Conservation (phyloP, 1,140 invertebrate genomes). For the Calycopis cecrops region DNA sequence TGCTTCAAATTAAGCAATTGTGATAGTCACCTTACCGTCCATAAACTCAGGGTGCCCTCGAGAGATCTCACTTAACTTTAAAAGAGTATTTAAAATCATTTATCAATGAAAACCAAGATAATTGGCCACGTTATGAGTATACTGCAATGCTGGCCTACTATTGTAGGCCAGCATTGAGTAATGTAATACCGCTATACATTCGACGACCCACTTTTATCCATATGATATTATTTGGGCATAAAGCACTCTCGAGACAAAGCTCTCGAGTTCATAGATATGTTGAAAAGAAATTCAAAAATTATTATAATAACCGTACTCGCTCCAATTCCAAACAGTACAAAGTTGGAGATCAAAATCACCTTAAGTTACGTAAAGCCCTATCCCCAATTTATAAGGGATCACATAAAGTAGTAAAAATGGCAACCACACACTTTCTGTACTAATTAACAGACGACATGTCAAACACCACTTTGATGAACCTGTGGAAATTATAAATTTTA, state of each 20-base stretch:
- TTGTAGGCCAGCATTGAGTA: no score
- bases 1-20: no score
- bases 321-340: slow-evolving; percentile 20
- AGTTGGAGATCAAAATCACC: slow-evolving; percentile 22
- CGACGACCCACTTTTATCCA: slow-evolving; percentile 33
- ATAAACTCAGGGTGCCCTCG: slow-evolving; percentile 13
- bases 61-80: slow-evolving; percentile 11
- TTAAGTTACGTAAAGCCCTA: slow-evolving; percentile 15
- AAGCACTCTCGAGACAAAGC: slow-evolving; percentile 17
- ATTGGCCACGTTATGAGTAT: slow-evolving; percentile 28
- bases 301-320: slow-evolving; percentile 15
- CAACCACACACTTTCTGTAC: slow-evolving; percentile 18
- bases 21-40: slow-evolving; percentile 21
- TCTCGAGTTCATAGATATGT: slow-evolving; percentile 10
- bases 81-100: slow-evolving; percentile 30
- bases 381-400: slow-evolving; percentile 26
- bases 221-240: slow-evolving; percentile 44
- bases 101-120: slow-evolving; percentile 23
- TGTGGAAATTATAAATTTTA: no score
- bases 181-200: slow-evolving; percentile 38
- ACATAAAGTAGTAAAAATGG: slow-evolving; percentile 23
- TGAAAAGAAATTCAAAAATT: slow-evolving; percentile 17
- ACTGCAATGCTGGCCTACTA: slow-evolving; percentile 33
- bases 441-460: slow-evolving; percentile 21
- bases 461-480: slow-evolving; percentile 26